Evolutionary conservation across 1,140 invertebrate genomes (phyloP).

Genomic region (Pentalonia nigronervosa): DNA sequence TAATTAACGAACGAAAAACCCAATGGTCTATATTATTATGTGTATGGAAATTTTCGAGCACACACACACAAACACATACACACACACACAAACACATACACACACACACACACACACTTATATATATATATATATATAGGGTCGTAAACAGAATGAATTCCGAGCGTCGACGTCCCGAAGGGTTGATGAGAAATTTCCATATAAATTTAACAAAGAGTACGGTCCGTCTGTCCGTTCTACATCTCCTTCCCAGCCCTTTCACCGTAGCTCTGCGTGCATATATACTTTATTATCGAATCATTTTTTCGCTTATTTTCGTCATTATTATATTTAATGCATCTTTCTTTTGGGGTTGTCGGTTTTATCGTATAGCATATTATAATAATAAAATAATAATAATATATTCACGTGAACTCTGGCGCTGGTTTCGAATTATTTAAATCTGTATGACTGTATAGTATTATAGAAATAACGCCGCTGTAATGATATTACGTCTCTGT

Average conservation of each 20-base stretch:
- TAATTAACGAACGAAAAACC: conserved; percentile 43
- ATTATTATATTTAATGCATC: conserved; percentile 44
- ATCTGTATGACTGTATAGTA: not conserved
- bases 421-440: not conserved
- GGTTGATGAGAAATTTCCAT: conserved; percentile 49
- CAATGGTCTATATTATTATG: conserved; percentile 42
- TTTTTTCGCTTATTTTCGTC: conserved; percentile 30
- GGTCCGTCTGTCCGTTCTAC: not conserved
- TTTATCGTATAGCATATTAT: conserved; percentile 17
- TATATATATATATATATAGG: not conserved
- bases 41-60: conserved; percentile 35
- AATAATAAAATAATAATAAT: conserved; percentile 20
- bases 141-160: conserved; percentile 47
- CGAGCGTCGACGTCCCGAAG: conserved; percentile 6
- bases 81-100: too few relatives aligned
- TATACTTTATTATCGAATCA: conserved; percentile 27
- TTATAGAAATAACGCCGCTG: not conserved
- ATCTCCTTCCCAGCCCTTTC: not conserved
- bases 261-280: not conserved
- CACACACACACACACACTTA: too few relatives aligned
- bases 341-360: not conserved
- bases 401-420: not conserved
- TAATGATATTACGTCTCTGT: not conserved
- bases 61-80: too few relatives aligned
- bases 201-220: conserved; percentile 48